Percentiles rank a stretch among this genome's conserved stretches.
phyloP scores from a whole-genome alignment of 2,888 invertebrate species.

The Drosophila subsilvestris region DNA sequence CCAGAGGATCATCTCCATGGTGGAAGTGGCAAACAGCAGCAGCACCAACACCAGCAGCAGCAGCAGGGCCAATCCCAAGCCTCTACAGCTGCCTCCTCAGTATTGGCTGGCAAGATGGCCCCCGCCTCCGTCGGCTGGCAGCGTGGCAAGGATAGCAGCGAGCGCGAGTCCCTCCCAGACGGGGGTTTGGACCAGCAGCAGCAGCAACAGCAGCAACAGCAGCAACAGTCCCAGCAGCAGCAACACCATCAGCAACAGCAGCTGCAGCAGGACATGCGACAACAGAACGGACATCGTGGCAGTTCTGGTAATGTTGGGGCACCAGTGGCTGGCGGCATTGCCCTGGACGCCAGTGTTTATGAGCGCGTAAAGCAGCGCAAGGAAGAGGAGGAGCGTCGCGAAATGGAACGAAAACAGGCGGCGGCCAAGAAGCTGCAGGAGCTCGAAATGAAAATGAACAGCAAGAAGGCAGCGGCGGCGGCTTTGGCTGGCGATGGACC shows the following conservation, averaged over 20 bases:
- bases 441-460: slow-evolving; percentile 88
- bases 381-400: slow-evolving; percentile 94
- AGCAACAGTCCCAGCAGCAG: slow-evolving; percentile 6
- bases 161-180: slow-evolving; percentile 39
- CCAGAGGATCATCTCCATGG: slow-evolving; percentile 60
- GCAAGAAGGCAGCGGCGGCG: slow-evolving; percentile 85
- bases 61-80: slow-evolving; percentile 51
- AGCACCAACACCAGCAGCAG: slow-evolving; percentile 48
- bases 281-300: slow-evolving; percentile 82
- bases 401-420: slow-evolving; percentile 87
- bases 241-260: slow-evolving; percentile 40
- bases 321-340: slow-evolving; percentile 65
- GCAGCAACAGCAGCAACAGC: slow-evolving; percentile 33
- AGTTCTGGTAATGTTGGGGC: slow-evolving; percentile 82
- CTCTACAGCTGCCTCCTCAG: slow-evolving; percentile 30
- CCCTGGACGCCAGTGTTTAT: slow-evolving; percentile 89
- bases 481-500: slow-evolving; percentile 26
- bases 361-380: slow-evolving; percentile 93
- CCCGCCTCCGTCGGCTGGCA: slow-evolving; percentile 53
- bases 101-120: slow-evolving; percentile 45
- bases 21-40: slow-evolving; percentile 38
- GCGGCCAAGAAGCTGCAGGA: slow-evolving; percentile 88
- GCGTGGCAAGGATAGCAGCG: slow-evolving; percentile 65
- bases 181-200: slow-evolving; percentile 32
- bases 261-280: slow-evolving; percentile 74